Conservation (phyloP, 2,888 invertebrate genomes). For the Ethmia dodecea region DNA sequence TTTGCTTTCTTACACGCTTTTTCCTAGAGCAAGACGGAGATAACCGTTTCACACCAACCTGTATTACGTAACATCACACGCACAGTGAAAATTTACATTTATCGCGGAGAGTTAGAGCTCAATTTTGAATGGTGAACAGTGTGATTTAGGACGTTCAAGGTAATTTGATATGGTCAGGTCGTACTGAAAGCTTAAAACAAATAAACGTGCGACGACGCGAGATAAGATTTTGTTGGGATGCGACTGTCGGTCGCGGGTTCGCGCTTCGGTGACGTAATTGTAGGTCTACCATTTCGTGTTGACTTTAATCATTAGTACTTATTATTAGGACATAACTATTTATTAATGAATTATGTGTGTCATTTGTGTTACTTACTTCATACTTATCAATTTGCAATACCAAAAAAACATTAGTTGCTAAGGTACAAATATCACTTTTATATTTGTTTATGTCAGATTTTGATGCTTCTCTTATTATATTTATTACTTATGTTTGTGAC, state of each 20-base stretch:
- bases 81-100: slow-evolving; percentile 27
- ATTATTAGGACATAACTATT: no score
- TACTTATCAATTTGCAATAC: no score
- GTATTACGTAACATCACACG: slow-evolving; percentile 22
- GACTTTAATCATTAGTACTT: no score
- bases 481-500: no score
- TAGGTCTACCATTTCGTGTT: no score
- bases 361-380: no score
- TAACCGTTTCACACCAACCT: slow-evolving; percentile 27
- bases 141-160: slow-evolving; percentile 29
- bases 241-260: slow-evolving; percentile 14
- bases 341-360: no score
- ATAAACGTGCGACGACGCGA: slow-evolving; percentile 59
- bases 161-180: slow-evolving; percentile 59
- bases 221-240: slow-evolving; percentile 52
- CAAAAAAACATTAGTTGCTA: no score
- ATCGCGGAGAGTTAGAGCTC: fast-evolving
- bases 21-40: slow-evolving; percentile 55
- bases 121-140: slow-evolving; percentile 11
- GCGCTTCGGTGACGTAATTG: slow-evolving; percentile 8
- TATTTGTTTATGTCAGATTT: no score
- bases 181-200: slow-evolving; percentile 74
- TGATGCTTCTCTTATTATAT: no score
- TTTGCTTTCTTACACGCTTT: slow-evolving; percentile 76
- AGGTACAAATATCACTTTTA: no score